Evolutionary conservation across 2,888 invertebrate species (phyloP).

Genomic region (Andricus quercusramuli): DNA sequence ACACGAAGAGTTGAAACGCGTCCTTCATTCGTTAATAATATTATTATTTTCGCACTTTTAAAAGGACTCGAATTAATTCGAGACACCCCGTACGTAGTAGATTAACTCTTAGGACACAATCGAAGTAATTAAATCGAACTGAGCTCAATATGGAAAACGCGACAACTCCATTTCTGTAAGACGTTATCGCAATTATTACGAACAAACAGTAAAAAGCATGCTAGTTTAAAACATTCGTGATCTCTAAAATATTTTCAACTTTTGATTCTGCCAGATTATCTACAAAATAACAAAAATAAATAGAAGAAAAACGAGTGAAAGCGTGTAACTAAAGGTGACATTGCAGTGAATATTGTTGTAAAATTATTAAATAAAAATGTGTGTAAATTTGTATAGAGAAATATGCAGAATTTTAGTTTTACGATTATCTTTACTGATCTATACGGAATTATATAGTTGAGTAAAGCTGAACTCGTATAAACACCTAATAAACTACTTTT

Average conservation of each 20-base stretch:
- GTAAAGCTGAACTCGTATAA: conserved; percentile 57
- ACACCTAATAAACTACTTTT: conserved; percentile 15
- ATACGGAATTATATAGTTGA: conserved; percentile 63
- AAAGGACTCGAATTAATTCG: conserved; percentile 42
- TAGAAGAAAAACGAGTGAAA: background rate
- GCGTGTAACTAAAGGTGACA: conserved; percentile 11
- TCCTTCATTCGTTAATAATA: conserved; percentile 41
- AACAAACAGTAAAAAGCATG: conserved; percentile 36
- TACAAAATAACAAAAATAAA: background rate
- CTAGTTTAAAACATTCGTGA: conserved; percentile 12
- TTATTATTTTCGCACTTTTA: conserved; percentile 46
- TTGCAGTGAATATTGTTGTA: background rate
- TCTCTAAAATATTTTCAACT: conserved; percentile 4
- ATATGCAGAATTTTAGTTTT: conserved; percentile 20
- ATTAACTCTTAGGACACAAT: conserved; percentile 43
- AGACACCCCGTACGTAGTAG: conserved; percentile 47
- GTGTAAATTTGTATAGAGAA: conserved; percentile 41
- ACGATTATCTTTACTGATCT: conserved; percentile 62
- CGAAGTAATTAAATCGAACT: conserved; percentile 13
- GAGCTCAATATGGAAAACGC: conserved; percentile 1
- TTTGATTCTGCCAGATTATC: background rate
- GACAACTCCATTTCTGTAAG: background rate
- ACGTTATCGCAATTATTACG: background rate
- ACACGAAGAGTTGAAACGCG: conserved; percentile 19
- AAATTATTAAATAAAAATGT: background rate